These are phyloP conservation scores for Lepidochitona cinerea DNA, from an alignment of 2,888 invertebrate genomes.

Conservation along the genomic window DNA sequence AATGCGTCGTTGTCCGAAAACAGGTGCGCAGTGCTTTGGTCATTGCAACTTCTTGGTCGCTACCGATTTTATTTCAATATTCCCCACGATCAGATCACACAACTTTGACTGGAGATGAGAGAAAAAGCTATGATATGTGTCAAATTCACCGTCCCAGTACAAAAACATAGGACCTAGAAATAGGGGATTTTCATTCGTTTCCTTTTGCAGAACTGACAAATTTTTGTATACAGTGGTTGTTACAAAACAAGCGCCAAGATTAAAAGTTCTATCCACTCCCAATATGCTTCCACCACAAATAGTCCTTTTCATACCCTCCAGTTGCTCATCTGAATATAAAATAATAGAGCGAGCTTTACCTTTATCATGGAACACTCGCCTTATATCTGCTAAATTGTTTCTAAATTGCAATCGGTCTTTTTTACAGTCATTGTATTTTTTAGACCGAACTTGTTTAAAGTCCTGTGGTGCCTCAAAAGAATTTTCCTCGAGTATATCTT, in stretches of 20 bases:
- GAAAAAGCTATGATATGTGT: slow-evolving; percentile 20
- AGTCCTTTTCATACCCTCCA: not conserved
- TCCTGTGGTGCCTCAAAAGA: too few relatives aligned
- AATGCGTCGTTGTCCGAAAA: not conserved
- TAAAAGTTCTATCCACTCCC: slow-evolving; percentile 25
- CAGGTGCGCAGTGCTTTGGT: slow-evolving; percentile 14
- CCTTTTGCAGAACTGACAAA: not conserved
- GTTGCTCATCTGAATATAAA: not conserved
- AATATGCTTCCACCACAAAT: not conserved
- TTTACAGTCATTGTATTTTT: not conserved
- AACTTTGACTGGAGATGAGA: slow-evolving; percentile 12
- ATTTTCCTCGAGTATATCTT: not conserved
- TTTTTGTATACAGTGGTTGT: slow-evolving; percentile 16
- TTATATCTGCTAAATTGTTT: too few relatives aligned
- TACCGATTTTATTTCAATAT: slow-evolving; percentile 9
- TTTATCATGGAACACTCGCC: not conserved
- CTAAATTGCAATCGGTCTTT: not conserved
- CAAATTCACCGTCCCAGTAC: slow-evolving; percentile 17
- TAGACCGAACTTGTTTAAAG: not conserved
- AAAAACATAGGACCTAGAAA: slow-evolving; percentile 16
- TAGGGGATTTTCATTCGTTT: slow-evolving; percentile 13
- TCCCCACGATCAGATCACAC: too few relatives aligned
- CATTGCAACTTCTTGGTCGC: slow-evolving; percentile 20
- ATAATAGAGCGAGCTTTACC: not conserved
- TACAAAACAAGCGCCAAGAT: slow-evolving; percentile 16